Evolutionary conservation across 2,113 vertebrate genomes (phyloP).

Genomic region (Cryptotis parvus): DNA sequence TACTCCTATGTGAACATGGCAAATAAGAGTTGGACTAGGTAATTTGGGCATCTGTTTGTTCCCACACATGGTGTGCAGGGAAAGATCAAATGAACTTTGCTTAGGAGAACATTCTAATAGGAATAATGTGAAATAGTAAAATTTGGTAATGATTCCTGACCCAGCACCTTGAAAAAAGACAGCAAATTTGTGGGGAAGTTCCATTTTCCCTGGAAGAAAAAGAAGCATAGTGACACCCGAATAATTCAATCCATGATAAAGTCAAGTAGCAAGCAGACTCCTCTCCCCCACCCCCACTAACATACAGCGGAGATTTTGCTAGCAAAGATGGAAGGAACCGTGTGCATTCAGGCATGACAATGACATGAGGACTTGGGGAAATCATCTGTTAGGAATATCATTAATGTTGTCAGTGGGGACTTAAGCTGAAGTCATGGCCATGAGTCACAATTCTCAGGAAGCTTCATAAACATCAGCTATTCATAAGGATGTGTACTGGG

Average conservation of each 20-base stretch:
- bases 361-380: not conserved
- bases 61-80: not conserved
- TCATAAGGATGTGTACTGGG: not conserved
- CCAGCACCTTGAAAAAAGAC: not conserved
- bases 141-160: not conserved
- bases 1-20: not conserved
- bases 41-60: not conserved
- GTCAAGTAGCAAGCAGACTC: not conserved
- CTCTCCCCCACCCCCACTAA: no score
- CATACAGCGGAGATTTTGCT: not conserved
- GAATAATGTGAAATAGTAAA: not conserved
- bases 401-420: not conserved
- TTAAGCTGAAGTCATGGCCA: not conserved
- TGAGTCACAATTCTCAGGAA: not conserved
- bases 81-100: not conserved
- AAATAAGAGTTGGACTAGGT: not conserved
- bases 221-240: not conserved
- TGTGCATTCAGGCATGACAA: not conserved
- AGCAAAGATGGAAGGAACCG: not conserved
- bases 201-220: not conserved
- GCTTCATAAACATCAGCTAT: not conserved
- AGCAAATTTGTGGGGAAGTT: not conserved
- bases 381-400: not conserved
- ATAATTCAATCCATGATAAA: not conserved
- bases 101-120: not conserved